phyloP scores from a whole-genome alignment of 2,113 vertebrate species.

The Donacobius atricapilla region DNA sequence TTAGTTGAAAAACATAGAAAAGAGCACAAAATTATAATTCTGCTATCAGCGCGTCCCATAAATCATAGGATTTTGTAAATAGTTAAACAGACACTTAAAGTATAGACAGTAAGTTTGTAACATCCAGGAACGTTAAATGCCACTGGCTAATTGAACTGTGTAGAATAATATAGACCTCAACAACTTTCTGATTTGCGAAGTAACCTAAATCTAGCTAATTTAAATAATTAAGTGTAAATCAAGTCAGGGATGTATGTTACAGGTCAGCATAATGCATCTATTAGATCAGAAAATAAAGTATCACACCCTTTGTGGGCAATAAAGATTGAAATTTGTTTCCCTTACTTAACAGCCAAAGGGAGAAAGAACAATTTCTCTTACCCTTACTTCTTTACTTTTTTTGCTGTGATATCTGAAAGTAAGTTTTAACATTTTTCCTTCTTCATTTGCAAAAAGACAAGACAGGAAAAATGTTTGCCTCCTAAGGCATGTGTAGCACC shows the following conservation, averaged over 20 bases:
- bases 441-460: background rate
- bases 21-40: background rate
- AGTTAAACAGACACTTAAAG: background rate
- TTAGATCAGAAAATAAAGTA: background rate
- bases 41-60: background rate
- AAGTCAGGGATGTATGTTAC: background rate
- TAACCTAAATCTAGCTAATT: background rate
- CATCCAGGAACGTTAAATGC: background rate
- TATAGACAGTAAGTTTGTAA: background rate
- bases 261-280: background rate
- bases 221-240: background rate
- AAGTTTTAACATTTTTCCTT: too few relatives aligned
- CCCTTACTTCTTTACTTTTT: too few relatives aligned
- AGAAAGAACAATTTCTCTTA: too few relatives aligned
- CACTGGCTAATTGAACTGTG: background rate
- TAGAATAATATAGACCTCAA: background rate
- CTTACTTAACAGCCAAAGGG: too few relatives aligned
- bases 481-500: background rate
- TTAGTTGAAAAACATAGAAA: background rate
- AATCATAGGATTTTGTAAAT: background rate
- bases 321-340: too few relatives aligned
- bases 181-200: background rate
- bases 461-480: background rate
- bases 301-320: background rate
- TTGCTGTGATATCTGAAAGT: too few relatives aligned